Evolutionary conservation across 1,140 invertebrate genomes (phyloP), one percentile per base, ranked within the genome.

Genomic region (Drosophila sproati): DNA sequence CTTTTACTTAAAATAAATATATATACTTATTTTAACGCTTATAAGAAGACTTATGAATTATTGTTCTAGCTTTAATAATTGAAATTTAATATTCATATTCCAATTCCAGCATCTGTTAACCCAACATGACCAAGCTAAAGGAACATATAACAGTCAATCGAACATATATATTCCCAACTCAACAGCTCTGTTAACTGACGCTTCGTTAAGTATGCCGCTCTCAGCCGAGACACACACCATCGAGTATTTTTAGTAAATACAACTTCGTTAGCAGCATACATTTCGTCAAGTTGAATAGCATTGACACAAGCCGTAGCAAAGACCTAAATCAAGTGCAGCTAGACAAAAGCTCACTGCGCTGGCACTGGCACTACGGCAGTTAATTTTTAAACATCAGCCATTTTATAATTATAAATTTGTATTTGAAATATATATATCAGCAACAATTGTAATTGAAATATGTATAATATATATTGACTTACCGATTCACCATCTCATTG

Each of bases 401-500:
- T 41, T 20, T 20, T 20, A 20, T 20, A 20, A 20, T 20, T 20
- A 20, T 20, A 20, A 41, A 10, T 10, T 41, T 41, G 37, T 41
- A 10, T 20, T 20, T 20, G 20, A 20, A 20, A 55, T 34, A 12
- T 4, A 10, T 7, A 10, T 41, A 41, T 10, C 0, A 10, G 8
- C 39, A 41, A 41, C 5, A 41, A 41, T 41, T 41, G 37, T 41
- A 2, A 2, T 2, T 20, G 20, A 20, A 20, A 55, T 34, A 12
- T 4, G 20, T 50, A 12, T 45, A n/a, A 59, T 34, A 45, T 34
- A 41, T 32, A 2, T 43, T 4, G 0, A 85, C 91, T 92, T 47
- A 92, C 91, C 91, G 74, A 72, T 92, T 92, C 79, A 92, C 89
- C 91, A 92, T 92, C 35, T 91, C 91, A 88, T 92, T 92, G 62